Base-by-base conservation (phyloP, 2,888 invertebrate species). In the Melanostoma mellinum region DNA sequence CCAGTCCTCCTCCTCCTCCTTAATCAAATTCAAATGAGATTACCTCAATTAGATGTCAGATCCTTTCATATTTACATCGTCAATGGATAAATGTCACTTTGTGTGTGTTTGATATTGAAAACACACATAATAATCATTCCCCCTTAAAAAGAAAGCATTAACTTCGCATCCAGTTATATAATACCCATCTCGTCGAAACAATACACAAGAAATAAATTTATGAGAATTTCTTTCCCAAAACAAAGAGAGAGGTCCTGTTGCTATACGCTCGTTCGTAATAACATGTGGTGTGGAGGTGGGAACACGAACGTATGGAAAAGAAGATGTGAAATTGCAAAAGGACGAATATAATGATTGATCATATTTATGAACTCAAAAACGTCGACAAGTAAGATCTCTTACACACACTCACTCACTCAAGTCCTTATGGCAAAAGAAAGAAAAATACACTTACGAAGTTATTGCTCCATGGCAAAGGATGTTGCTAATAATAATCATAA, bases 401-500 rank as follows among this genome's bases (percentile, higher is more conserved):
- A 36, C 40, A 35, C 48, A 65, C 48, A 55, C n/a, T 33, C 9
- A 55, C n/a, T 33, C 9, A 50, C 46, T 36, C 0, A 50, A 67
- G 58, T 71, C 67, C 46, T 77, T 76, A 55, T 60, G 1, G 6
- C 20, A 38, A 3, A 0, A 52, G 8, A 9, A 63, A 6, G 50
- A 38, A 32, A 63, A 63, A 50, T 30, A n/a, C 5, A 33, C 33
- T 35, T 52, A 60, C 50, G 63, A 38, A 63, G 50, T 63, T 63
- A 63, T 63, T 63, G 63, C 63, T 63, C 50, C 50, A 50, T 63
- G 63, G 6, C 63, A 71, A 71, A 55, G 65, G 78, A 78, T 74
- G 78, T 73, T 74, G 58, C 73, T 82, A 73, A 82, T 78, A 82
- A 82, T 82, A 82, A 78, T 78, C 78, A 78, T 82, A 82, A 82